A percentile compares a stretch with the other conserved stretches of the same genome.
phyloP scores from a whole-genome alignment of 2,113 vertebrate genomes.

The Athene noctua region DNA sequence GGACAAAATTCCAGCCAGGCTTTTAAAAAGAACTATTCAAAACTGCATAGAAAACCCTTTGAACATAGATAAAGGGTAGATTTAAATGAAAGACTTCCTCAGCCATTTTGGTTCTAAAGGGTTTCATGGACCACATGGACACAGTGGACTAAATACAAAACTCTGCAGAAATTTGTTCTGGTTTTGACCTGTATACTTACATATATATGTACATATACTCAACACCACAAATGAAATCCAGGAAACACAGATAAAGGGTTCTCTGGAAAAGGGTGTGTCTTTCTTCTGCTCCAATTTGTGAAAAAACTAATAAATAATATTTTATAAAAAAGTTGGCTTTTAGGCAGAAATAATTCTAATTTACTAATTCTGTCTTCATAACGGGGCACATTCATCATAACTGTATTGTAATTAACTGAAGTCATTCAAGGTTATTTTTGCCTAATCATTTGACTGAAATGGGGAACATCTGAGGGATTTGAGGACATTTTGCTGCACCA shows the following conservation, averaged over 20 bases:
- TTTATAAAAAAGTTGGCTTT: neutral
- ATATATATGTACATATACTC: neutral
- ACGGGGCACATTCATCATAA: neutral
- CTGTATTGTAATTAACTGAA: constrained; percentile 15
- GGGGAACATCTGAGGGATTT: neutral
- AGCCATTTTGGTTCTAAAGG: neutral
- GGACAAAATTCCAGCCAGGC: neutral
- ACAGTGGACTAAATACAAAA: neutral
- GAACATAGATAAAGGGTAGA: fast-evolving
- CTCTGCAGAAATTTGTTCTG: neutral
- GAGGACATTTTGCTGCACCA: neutral
- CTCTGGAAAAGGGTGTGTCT: neutral
- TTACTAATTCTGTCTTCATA: neutral
- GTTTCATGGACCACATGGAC: neutral
- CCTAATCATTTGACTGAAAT: neutral
- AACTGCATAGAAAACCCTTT: neutral
- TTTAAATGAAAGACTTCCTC: neutral
- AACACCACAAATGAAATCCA: neutral
- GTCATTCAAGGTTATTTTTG: constrained; percentile 36
- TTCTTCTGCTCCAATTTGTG: neutral
- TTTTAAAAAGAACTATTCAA: neutral
- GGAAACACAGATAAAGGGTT: neutral
- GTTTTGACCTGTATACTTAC: neutral
- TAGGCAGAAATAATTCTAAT: constrained; percentile 22
- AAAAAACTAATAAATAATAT: neutral